phyloP scores from a whole-genome alignment of 1,140 invertebrate species.

The Papilio polyxenes region DNA sequence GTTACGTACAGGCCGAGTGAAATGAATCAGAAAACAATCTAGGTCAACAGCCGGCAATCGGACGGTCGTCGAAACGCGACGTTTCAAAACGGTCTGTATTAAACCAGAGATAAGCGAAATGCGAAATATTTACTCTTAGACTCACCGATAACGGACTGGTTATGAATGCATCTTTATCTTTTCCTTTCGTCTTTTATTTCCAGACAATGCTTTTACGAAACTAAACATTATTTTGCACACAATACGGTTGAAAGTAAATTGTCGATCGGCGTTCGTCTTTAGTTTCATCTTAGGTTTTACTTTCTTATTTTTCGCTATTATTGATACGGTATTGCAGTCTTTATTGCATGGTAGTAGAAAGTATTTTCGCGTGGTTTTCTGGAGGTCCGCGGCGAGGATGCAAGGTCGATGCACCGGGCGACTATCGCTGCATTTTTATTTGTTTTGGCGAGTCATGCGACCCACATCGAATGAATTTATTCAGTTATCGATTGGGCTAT shows the following conservation, averaged over 20 bases:
- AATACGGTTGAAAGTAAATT: constrained; percentile 55
- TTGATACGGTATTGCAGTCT: constrained; percentile 52
- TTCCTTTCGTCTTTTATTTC: constrained; percentile 64
- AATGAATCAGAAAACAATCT: constrained; percentile 58
- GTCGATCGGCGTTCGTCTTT: constrained; percentile 58
- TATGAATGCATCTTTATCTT: constrained; percentile 76
- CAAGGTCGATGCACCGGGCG: constrained; percentile 75
- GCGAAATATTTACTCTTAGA: constrained; percentile 75
- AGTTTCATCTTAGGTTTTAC: constrained; percentile 76
- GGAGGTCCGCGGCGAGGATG: constrained; percentile 55
- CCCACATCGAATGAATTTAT: constrained; percentile 80
- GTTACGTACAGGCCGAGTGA: constrained; percentile 40
- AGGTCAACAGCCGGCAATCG: constrained; percentile 62
- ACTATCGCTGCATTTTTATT: constrained; percentile 78
- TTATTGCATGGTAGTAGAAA: constrained; percentile 50
- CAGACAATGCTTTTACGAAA: constrained; percentile 40
- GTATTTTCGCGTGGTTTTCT: constrained; percentile 48
- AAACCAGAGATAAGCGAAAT: constrained; percentile 72
- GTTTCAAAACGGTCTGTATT: constrained; percentile 71
- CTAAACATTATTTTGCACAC: constrained; percentile 41
- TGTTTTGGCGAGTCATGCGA: constrained; percentile 77
- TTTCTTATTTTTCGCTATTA: constrained; percentile 73
- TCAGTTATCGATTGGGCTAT: constrained; percentile 75
- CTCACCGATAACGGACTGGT: constrained; percentile 66
- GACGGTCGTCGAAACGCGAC: constrained; percentile 61